Evolutionary conservation across 2,797 vertebrate genomes (phyloP).

Genomic region (Sebastes flavidus): DNA sequence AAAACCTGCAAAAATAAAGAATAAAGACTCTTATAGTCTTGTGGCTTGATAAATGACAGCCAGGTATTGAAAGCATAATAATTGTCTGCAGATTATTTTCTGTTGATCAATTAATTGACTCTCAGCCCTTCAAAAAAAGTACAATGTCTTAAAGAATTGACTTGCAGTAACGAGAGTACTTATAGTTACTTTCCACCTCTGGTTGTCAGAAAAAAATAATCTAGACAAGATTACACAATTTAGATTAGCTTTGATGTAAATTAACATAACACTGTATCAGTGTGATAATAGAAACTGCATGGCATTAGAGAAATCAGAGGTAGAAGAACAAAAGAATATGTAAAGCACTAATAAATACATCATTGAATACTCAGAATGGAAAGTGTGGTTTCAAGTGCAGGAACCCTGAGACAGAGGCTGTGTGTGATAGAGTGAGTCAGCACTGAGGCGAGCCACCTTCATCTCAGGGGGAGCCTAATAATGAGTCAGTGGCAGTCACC

Average conservation of each 20-base stretch:
- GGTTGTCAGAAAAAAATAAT: constrained; percentile 14
- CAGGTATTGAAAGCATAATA: neutral
- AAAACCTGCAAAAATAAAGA: neutral
- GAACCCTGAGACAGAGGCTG: constrained; percentile 33
- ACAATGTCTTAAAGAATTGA: neutral
- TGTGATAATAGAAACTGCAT: constrained; percentile 64
- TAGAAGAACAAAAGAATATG: constrained; percentile 54
- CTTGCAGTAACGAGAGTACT: neutral
- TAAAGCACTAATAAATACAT: constrained; percentile 55
- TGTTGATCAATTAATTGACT: neutral
- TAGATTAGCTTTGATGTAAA: constrained; percentile 58
- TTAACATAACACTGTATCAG: constrained; percentile 72
- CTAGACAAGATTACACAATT: constrained; percentile 7
- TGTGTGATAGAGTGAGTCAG: constrained; percentile 62
- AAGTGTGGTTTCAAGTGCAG: constrained; percentile 36
- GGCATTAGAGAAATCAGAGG: constrained; percentile 43
- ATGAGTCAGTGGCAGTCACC: constrained; percentile 52
- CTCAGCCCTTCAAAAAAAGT: neutral
- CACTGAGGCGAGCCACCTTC: constrained; percentile 46
- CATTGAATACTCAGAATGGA: constrained; percentile 22
- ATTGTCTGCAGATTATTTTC: neutral
- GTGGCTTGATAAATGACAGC: neutral
- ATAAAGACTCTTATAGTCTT: neutral
- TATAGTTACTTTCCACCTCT: constrained; percentile 41
- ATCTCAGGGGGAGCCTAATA: constrained; percentile 35